A percentile compares a stretch with the other conserved stretches of the same genome.
Evolutionary conservation across 2,888 invertebrate genomes (phyloP).

Genomic region (Lycia hirtaria): DNA sequence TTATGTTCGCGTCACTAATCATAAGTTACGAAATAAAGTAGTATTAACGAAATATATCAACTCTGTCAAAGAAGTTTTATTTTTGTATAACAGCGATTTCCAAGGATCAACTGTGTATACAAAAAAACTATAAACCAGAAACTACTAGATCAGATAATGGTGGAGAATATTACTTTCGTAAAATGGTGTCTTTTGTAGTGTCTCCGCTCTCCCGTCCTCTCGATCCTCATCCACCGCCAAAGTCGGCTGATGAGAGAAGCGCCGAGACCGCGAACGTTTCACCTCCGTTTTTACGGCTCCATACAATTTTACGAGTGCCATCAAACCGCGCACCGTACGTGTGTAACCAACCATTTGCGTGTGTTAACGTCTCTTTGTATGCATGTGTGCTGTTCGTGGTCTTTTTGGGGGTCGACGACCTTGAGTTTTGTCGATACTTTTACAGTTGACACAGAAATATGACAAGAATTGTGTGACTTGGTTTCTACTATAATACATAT

Average conservation of each 20-base stretch:
- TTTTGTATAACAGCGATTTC: too few species aligned
- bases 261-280: slow-evolving; percentile 32
- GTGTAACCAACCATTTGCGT: slow-evolving; percentile 30
- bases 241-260: slow-evolving; percentile 32
- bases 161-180: too few species aligned
- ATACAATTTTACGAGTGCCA: slow-evolving; percentile 47
- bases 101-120: too few species aligned
- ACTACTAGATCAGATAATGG: too few species aligned
- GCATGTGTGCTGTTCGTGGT: slow-evolving; percentile 28
- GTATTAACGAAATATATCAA: too few species aligned
- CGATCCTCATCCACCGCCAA: slow-evolving; percentile 3
- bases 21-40: too few species aligned
- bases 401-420: slow-evolving; percentile 28
- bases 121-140: too few species aligned
- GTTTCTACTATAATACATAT: neutral
- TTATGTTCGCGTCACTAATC: too few species aligned
- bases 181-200: too few species aligned
- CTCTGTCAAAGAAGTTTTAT: too few species aligned
- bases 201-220: slow-evolving; percentile 18
- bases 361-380: slow-evolving; percentile 20
- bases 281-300: slow-evolving; percentile 43
- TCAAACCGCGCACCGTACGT: slow-evolving; percentile 43
- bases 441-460: neutral
- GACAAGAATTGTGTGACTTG: neutral
- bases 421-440: slow-evolving; percentile 22